phyloP scores from a whole-genome alignment of 1,140 invertebrate genomes.

The Acromyrmex echinatior region DNA sequence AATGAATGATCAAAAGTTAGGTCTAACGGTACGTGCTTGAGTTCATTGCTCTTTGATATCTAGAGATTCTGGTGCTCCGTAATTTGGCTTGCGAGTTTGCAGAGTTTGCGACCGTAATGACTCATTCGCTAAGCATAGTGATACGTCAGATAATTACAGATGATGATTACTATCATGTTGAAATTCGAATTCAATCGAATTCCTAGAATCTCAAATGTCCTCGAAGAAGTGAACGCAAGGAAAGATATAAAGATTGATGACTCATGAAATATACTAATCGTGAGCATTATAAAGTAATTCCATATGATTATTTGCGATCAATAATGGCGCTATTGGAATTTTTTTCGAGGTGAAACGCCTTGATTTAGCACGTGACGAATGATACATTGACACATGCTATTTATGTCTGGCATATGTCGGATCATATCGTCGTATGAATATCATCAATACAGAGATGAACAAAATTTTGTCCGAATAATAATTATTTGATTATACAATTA shows the following conservation, averaged over 20 bases:
- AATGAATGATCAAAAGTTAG: slow-evolving; percentile 34
- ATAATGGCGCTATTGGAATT: neutral
- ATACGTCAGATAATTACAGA: neutral
- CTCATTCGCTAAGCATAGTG: neutral
- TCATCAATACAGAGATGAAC: neutral
- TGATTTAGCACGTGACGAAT: neutral
- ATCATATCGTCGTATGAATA: neutral
- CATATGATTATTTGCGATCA: neutral
- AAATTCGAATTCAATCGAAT: neutral
- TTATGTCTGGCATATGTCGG: neutral
- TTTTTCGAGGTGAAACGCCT: neutral
- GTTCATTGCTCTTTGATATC: slow-evolving; percentile 53
- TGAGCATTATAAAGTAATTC: neutral
- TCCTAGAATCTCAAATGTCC: neutral
- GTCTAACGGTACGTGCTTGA: slow-evolving; percentile 31
- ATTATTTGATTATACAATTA: neutral
- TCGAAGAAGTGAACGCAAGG: neutral
- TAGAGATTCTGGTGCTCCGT: neutral
- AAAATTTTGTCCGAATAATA: neutral
- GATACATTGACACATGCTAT: neutral
- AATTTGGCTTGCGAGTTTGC: neutral
- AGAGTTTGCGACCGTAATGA: slow-evolving; percentile 25
- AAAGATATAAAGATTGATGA: neutral
- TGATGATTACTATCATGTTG: neutral
- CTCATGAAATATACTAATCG: neutral